These are phyloP conservation scores for Epinotia bilunana DNA, from an alignment of 2,888 invertebrate genomes.

Conservation along the genomic window DNA sequence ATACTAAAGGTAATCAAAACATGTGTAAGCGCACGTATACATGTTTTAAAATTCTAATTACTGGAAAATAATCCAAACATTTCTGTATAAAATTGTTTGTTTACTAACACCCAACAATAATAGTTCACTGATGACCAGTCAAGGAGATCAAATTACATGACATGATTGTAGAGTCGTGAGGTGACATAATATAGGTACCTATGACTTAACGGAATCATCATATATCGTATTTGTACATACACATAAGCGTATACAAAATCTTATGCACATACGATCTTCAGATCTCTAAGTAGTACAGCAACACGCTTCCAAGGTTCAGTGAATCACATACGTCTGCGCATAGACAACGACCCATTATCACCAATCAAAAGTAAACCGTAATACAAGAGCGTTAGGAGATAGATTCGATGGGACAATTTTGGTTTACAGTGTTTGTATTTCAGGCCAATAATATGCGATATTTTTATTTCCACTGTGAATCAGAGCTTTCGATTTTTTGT, in stretches of 20 bases:
- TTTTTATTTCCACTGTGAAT: slow-evolving; percentile 21
- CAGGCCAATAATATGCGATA: not conserved
- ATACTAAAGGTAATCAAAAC: not conserved
- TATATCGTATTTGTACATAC: not conserved
- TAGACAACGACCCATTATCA: not conserved
- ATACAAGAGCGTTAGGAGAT: not conserved
- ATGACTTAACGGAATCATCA: not conserved
- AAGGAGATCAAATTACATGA: slow-evolving; percentile 6
- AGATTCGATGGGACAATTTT: not conserved
- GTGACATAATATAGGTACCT: slow-evolving; percentile 12
- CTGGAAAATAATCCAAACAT: not conserved
- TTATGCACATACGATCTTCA: not conserved
- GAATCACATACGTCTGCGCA: slow-evolving; percentile 12
- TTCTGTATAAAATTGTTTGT: slow-evolving; percentile 1
- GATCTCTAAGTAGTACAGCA: not conserved
- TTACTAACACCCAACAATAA: slow-evolving; percentile 8
- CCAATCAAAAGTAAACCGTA: not conserved
- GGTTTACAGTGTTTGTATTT: not conserved
- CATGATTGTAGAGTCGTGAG: not conserved
- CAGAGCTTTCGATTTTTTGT: slow-evolving; percentile 2
- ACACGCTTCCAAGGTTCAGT: slow-evolving; percentile 11
- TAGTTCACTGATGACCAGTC: not conserved
- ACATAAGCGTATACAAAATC: not conserved
- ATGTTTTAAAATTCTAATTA: not conserved
- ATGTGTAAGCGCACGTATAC: not conserved